Evolutionary conservation across 2,888 invertebrate species (phyloP), one percentile per base, ranked within the genome.

Genomic region (Pseudolycoriella hygida): DNA sequence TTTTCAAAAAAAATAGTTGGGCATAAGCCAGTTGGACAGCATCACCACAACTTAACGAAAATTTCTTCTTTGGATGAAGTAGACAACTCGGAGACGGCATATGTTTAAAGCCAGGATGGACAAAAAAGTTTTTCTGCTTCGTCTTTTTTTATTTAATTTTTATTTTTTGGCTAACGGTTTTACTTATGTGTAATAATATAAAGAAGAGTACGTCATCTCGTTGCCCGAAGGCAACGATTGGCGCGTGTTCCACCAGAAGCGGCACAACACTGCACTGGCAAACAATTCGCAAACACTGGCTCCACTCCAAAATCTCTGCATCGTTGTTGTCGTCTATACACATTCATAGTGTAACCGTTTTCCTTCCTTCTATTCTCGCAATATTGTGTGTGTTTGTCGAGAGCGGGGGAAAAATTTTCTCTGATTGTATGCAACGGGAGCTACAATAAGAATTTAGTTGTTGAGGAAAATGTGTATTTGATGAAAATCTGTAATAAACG

Each of bases 231-330:
- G 57, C 58, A 25, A 57, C 54, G 52, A 54, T 52, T 51, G 52
- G 54, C 54, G 55, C 56, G 57, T 54, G 56, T 55, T 54, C 57
- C 48, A 53, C 54, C 53, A 54, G 54, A 53, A 54, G 53, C 54
- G 52, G 53, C 53, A 52, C 53, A 52, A 52, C 50, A 53, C 55
- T 51, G 53, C 53, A 55, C 55, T 55, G 54, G 53, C 55, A 56
- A 54, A 53, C 56, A 54, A 55, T 54, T 55, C 50, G 54, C 54
- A 54, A 56, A 54, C 59, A 60, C 60, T 61, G 60, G 60, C 60
- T 59, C 55, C 52, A 56, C 61, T 61, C 61, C 60, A 61, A 60
- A 52, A 54, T 52, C 48, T 41, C 41, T 41, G 41, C 41, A 41
- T 19, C 25, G 14, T 20, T 25, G 25, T 25, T 25, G 41, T 41